Evolutionary conservation across 2,888 invertebrate genomes (phyloP), one percentile per base, ranked within the genome.

Genomic region (Lingula anatina): DNA sequence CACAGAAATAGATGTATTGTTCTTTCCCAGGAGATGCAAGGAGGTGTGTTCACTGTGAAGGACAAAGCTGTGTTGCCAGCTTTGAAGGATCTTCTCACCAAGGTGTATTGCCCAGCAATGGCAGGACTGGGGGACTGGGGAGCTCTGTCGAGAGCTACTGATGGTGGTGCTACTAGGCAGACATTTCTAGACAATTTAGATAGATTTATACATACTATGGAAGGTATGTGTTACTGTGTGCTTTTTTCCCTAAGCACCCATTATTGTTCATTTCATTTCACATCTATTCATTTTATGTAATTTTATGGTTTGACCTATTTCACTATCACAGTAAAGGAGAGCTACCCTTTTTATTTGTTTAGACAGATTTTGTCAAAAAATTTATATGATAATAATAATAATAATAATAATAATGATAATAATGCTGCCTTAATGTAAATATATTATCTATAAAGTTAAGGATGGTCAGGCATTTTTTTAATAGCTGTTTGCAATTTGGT

Each of bases 141-240:
- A n/a, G 61, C 65, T 12, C 46, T 71, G 31, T 50, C 47, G 9
- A 55, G 54, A 12, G 60, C 61, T 20, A 60, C 64, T 20, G 58
- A 65, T 26, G 69, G 66, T 3, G 64, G 62, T 44, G 64, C 66
- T 51, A 61, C 57, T 2, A 61, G 58, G 27, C 54, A 57, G 36
- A 56, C 61, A 38, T 68, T 70, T 41, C 45, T 63, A 26, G 69
- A 68, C 31, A 60, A 57, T 38, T 57, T 60, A 49, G 59, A 61
- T 21, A 61, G 55, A 40, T 73, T 71, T 55, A 47, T 66, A 9
- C 50, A 55, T 21, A 65, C 65, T 44, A 28, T 70, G 15, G 47
- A 59, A 46, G 60, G 72, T 71, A 59, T 50, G 63, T 53, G 21
- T 44, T 27, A n/a, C n/a, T n/a, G n/a, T n/a, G n/a, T n/a, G n/a